Evolutionary conservation across 2,113 vertebrate species (phyloP).

Genomic region (Petrocephalus zakoni): DNA sequence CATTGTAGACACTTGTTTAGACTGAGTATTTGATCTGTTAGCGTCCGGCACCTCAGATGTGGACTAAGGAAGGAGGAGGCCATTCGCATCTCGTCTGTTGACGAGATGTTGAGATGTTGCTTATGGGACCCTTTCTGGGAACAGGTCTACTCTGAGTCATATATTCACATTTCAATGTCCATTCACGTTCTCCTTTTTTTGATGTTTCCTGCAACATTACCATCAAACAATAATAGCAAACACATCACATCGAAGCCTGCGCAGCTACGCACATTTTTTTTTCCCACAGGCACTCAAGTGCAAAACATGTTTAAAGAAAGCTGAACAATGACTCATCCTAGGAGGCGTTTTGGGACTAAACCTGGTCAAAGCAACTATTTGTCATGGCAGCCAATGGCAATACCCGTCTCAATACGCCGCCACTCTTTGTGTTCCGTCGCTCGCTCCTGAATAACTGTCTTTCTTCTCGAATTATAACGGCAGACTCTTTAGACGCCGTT

Average conservation of each 20-base stretch:
- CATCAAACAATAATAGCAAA: constrained; percentile 34
- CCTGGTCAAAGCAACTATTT: constrained; percentile 59
- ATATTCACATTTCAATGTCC: constrained; percentile 16
- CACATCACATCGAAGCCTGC: neutral
- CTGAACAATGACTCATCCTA: constrained; percentile 50
- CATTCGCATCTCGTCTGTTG: neutral
- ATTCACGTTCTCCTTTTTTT: constrained; percentile 30
- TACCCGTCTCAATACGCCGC: constrained; percentile 69
- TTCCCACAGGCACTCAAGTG: neutral
- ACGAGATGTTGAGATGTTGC: too few species aligned
- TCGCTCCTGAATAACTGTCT: constrained; percentile 57
- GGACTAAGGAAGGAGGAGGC: neutral
- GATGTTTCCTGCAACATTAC: constrained; percentile 29
- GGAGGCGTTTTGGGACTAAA: constrained; percentile 67
- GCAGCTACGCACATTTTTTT: neutral
- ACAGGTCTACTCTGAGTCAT: constrained; percentile 28
- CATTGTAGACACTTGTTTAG: neutral
- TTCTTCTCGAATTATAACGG: constrained; percentile 43
- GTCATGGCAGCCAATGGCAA: constrained; percentile 50
- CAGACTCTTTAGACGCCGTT: constrained; percentile 65
- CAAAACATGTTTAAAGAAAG: constrained; percentile 43
- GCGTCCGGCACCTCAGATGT: neutral
- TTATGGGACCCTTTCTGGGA: neutral
- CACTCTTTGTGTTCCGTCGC: constrained; percentile 76
- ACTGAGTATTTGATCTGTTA: neutral